Conservation (phyloP, 2,113 vertebrate species). For the Cyprinodon brontotheroides region DNA sequence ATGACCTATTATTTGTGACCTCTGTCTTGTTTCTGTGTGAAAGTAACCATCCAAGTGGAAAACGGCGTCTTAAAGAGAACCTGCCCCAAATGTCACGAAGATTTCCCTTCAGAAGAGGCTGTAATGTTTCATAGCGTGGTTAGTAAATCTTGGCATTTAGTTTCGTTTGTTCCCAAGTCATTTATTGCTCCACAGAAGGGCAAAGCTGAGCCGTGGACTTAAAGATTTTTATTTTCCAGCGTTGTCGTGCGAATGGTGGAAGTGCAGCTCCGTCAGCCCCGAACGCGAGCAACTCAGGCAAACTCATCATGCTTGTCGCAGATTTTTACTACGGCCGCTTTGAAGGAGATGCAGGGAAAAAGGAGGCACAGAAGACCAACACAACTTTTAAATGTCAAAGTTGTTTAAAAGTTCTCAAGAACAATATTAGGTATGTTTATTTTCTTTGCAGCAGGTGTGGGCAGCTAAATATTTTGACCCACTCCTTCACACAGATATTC, state of each 20-base stretch:
- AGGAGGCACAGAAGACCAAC: constrained; percentile 84
- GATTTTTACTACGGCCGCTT: constrained; percentile 96
- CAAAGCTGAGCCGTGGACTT: background rate
- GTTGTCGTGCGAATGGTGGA: constrained; percentile 83
- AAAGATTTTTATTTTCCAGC: constrained; percentile 72
- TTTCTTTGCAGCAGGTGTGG: background rate
- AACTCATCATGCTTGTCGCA: constrained; percentile 95
- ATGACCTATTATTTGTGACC: background rate
- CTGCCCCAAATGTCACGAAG: constrained; percentile 90
- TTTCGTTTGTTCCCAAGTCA: background rate
- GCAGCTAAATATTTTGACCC: background rate
- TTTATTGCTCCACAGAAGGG: background rate
- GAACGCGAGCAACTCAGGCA: constrained; percentile 78
- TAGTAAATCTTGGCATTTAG: constrained; percentile 44
- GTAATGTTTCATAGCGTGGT: constrained; percentile 90
- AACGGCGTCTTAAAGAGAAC: constrained; percentile 86
- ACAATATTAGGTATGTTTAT: constrained; percentile 90
- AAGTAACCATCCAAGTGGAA: constrained; percentile 73
- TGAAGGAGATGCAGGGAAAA: constrained; percentile 83
- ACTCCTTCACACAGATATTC: background rate
- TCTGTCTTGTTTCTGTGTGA: constrained; percentile 27
- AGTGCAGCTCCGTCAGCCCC: constrained; percentile 65
- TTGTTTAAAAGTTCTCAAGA: constrained; percentile 96
- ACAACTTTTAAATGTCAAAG: constrained; percentile 95
- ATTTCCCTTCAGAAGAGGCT: constrained; percentile 86